Conservation (phyloP, 2,888 invertebrate species). For the Trachelus iudaicus region DNA sequence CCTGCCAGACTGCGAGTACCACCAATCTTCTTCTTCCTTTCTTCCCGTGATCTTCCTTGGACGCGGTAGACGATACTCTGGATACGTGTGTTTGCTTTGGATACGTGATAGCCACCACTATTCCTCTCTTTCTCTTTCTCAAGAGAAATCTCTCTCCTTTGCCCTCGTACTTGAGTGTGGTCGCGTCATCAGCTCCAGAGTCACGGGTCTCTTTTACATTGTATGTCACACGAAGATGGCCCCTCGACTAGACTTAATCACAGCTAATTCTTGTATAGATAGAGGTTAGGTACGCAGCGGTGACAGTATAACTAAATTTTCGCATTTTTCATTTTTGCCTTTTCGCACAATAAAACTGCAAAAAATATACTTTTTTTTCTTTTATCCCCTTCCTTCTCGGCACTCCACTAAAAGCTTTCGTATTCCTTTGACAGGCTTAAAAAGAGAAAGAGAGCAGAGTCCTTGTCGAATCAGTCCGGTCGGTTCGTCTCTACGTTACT, state of each 20-base stretch:
- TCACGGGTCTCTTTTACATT: background rate
- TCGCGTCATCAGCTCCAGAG: background rate
- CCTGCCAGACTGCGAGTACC: conserved; percentile 58
- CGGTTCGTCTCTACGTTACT: background rate
- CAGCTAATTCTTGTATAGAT: background rate
- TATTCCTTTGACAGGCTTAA: background rate
- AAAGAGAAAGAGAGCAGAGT: conserved; percentile 2
- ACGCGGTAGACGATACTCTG: conserved; percentile 6
- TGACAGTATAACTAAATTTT: background rate
- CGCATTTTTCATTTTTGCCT: background rate
- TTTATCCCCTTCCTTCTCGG: background rate
- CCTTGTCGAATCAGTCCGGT: conserved; percentile 6
- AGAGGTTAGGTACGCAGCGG: background rate
- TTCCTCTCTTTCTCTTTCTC: background rate
- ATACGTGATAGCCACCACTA: background rate
- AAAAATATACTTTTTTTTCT: background rate
- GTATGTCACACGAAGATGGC: background rate
- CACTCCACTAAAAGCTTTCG: background rate
- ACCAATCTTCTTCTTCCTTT: conserved; percentile 60
- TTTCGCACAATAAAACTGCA: background rate
- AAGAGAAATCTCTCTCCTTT: conserved; percentile 5
- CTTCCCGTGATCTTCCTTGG: conserved; percentile 26
- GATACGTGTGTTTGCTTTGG: conserved; percentile 3
- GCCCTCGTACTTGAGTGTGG: conserved; percentile 13
- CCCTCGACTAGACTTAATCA: background rate